These are phyloP conservation scores for Sympetrum striolatum DNA, from an alignment of 2,888 invertebrate species.

Conservation along the genomic window DNA sequence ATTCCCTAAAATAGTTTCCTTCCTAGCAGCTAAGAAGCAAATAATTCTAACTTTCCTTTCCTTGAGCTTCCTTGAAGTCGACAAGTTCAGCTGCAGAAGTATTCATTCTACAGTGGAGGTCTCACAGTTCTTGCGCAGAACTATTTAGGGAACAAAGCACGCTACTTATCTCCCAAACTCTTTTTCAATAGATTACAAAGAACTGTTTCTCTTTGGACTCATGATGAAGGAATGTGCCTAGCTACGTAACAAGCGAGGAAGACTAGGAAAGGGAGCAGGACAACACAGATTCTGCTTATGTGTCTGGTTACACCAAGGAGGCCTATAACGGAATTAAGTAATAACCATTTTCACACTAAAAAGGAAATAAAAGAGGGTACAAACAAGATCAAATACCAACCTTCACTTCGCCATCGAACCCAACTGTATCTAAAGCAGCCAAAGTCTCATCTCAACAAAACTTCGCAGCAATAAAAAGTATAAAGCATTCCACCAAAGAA, in stretches of 20 bases:
- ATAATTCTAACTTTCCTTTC: no score
- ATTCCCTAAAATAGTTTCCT: background rate
- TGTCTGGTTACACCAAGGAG: background rate
- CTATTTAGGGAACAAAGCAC: background rate
- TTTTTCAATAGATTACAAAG: background rate
- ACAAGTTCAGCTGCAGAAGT: background rate
- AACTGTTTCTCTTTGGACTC: background rate
- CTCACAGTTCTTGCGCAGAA: background rate
- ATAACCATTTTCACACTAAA: background rate
- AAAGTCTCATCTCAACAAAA: constrained; percentile 24
- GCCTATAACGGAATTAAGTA: background rate
- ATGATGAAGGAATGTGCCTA: background rate
- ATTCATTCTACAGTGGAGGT: background rate
- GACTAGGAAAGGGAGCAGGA: background rate
- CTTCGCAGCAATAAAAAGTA: constrained; percentile 10
- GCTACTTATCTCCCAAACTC: background rate
- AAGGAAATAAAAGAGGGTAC: constrained; percentile 2
- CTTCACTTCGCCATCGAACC: constrained; percentile 15
- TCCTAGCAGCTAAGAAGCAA: background rate
- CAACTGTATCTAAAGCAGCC: constrained; percentile 40
- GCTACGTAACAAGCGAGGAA: background rate
- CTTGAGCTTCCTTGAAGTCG: no score
- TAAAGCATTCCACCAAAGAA: constrained; percentile 25
- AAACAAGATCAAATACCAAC: constrained; percentile 24
- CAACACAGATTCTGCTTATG: background rate